These are phyloP conservation scores for Aelia acuminata DNA, from an alignment of 2,888 invertebrate genomes.

Conservation along the genomic window DNA sequence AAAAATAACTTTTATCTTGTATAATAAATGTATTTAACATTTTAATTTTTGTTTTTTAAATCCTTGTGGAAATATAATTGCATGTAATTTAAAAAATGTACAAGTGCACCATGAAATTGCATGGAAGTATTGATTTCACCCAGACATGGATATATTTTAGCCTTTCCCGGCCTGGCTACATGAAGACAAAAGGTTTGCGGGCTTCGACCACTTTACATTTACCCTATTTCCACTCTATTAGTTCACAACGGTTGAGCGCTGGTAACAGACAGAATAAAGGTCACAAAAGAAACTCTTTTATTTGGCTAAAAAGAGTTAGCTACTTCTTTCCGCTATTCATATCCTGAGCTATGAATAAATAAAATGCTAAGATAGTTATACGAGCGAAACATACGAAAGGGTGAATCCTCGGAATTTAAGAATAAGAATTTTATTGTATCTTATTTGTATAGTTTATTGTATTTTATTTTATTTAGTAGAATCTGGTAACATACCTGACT, in stretches of 20 bases:
- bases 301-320: background rate
- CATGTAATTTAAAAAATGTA: no score
- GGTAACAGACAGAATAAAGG: slow-evolving; percentile 12
- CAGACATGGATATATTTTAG: background rate
- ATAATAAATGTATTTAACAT: no score
- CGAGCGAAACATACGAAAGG: background rate
- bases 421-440: no score
- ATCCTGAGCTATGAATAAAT: background rate
- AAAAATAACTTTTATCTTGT: no score
- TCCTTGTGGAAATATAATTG: no score
- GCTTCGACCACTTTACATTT: slow-evolving; percentile 10
- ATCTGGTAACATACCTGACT: no score
- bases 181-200: slow-evolving; percentile 23
- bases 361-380: background rate
- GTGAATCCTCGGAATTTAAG: background rate
- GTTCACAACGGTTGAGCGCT: background rate
- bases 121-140: background rate
- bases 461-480: no score
- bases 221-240: slow-evolving; percentile 20
- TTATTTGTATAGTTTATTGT: no score
- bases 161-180: background rate
- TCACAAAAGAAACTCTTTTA: background rate
- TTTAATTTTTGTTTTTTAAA: no score
- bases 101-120: no score
- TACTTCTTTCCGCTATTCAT: no score